Evolutionary conservation across 2,113 vertebrate genomes (phyloP).

Genomic region (Gadus macrocephalus): DNA sequence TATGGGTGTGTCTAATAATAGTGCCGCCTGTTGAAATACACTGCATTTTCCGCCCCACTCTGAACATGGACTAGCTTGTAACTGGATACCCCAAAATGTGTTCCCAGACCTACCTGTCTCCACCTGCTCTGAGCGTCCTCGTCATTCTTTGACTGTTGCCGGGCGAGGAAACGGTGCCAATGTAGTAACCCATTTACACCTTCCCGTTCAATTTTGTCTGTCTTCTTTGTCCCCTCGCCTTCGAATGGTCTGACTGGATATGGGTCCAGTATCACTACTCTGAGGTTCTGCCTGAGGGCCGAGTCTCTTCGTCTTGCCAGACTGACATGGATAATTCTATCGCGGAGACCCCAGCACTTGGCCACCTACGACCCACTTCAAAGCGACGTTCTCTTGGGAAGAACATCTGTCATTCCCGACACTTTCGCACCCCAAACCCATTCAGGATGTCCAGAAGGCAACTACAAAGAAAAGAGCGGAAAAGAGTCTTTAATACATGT

Average conservation of each 20-base stretch:
- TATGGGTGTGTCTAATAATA: no score
- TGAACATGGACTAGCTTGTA: no score
- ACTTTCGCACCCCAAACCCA: slow-evolving; percentile 27
- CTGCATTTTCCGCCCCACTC: no score
- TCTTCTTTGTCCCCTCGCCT: not conserved
- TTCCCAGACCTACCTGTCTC: slow-evolving; percentile 21
- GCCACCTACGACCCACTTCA: slow-evolving; percentile 1
- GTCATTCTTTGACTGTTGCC: slow-evolving; percentile 1
- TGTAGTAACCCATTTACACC: slow-evolving; percentile 17
- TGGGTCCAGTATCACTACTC: slow-evolving; percentile 22
- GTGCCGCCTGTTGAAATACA: no score
- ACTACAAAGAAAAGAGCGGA: not conserved
- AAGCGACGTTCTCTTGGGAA: not conserved
- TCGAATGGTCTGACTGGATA: not conserved
- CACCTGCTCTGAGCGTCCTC: slow-evolving; percentile 17
- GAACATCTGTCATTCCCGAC: slow-evolving; percentile 19
- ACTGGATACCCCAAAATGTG: not conserved
- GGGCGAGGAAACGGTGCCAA: slow-evolving; percentile 8
- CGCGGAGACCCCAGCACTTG: slow-evolving; percentile 8
- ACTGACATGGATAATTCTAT: slow-evolving; percentile 62
- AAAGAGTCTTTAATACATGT: no score
- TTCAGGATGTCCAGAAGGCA: not conserved
- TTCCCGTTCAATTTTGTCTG: not conserved
- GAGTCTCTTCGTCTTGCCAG: slow-evolving; percentile 2
- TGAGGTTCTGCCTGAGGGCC: slow-evolving; percentile 16